Evolutionary conservation across 1,140 invertebrate genomes (phyloP).

Genomic region (Aphis craccivora): DNA sequence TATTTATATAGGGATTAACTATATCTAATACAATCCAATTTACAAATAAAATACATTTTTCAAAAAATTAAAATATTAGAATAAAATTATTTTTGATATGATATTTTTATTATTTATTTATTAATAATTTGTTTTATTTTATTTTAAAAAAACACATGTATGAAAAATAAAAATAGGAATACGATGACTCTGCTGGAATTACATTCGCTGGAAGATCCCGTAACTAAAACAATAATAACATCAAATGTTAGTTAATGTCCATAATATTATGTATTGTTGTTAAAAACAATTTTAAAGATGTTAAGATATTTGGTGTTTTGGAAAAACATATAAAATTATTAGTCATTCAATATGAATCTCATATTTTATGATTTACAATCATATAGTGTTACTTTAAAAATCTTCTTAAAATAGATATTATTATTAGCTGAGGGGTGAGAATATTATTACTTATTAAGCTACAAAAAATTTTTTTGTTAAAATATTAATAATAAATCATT

Average conservation of each 20-base stretch:
- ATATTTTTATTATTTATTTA: background rate
- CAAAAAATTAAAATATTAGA: constrained; percentile 40
- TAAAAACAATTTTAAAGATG: background rate
- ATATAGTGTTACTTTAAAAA: background rate
- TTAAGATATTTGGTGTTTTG: background rate
- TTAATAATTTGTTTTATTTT: background rate
- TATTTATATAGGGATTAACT: background rate
- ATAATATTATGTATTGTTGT: too few species aligned
- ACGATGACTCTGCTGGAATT: background rate
- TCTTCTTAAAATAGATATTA: background rate
- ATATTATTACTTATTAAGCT: background rate
- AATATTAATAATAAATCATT: background rate
- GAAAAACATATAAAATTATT: background rate
- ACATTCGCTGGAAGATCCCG: constrained; percentile 42
- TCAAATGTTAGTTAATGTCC: background rate
- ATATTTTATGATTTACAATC: background rate
- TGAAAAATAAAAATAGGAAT: constrained; percentile 34
- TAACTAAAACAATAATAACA: constrained; percentile 11
- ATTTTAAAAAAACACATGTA: constrained; percentile 29
- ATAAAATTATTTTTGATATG: constrained; percentile 49
- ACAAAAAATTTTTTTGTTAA: background rate
- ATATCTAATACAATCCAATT: constrained; percentile 30
- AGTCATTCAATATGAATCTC: background rate
- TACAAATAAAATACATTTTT: constrained; percentile 50
- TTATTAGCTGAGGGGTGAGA: background rate